phyloP scores from a whole-genome alignment of 2,113 vertebrate genomes.

The Megaptera novaeangliae region DNA sequence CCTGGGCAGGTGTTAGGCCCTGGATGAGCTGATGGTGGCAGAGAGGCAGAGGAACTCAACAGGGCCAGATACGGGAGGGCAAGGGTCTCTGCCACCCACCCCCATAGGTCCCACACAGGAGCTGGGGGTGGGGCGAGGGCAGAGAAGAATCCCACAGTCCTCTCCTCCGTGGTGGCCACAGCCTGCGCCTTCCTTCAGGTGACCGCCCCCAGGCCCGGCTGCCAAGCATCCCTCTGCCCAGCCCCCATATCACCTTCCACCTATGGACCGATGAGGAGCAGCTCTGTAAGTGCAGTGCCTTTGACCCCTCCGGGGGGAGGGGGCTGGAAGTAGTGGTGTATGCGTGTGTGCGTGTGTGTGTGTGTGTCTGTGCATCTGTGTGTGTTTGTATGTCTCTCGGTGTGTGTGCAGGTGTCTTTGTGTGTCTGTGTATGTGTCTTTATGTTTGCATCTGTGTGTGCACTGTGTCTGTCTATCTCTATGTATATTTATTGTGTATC shows the following conservation, averaged over 20 bases:
- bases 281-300: slow-evolving; percentile 82
- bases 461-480: rapidly evolving
- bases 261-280: slow-evolving; percentile 91
- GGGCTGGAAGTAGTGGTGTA: neutral
- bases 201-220: slow-evolving; percentile 18
- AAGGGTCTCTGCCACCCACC: neutral
- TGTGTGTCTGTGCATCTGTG: no score
- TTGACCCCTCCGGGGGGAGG: neutral
- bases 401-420: neutral
- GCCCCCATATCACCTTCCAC: slow-evolving; percentile 92
- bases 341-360: neutral
- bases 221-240: slow-evolving; percentile 83
- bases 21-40: neutral
- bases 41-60: neutral
- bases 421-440: neutral
- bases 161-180: neutral
- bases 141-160: neutral
- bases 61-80: neutral
- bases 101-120: neutral
- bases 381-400: neutral
- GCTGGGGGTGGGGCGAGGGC: neutral
- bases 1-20: neutral
- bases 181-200: slow-evolving; percentile 57
- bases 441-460: rapidly evolving
- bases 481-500: neutral